Conservation (phyloP, 1,140 invertebrate genomes). For the Phymastichus coffea region DNA sequence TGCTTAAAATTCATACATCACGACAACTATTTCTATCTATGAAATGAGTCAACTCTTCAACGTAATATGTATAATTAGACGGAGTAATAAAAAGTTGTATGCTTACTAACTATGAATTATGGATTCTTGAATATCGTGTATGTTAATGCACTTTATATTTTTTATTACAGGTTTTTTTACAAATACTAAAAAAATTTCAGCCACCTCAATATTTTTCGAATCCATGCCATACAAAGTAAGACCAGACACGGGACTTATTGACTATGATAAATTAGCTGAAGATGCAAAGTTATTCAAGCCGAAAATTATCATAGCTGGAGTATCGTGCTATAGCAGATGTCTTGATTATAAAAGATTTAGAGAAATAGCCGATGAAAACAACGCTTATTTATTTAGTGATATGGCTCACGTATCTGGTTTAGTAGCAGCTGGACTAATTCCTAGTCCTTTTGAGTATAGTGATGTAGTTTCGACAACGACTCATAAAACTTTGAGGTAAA, state of each 20-base stretch:
- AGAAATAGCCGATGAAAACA: conserved; percentile 83
- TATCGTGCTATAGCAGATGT: conserved; percentile 84
- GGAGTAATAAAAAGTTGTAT: no score
- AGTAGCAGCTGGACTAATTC: conserved; percentile 82
- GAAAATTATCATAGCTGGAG: conserved; percentile 90
- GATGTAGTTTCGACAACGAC: conserved; percentile 96
- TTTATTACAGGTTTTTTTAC: conserved; percentile 76
- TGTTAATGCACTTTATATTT: no score
- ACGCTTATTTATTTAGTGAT: conserved; percentile 88
- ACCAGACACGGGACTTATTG: conserved; percentile 83
- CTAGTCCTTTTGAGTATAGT: conserved; percentile 89
- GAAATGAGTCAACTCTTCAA: no score
- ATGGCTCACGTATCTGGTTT: conserved; percentile 95
- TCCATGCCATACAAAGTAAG: conserved; percentile 97
- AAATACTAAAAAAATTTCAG: conserved; percentile 88
- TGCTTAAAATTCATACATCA: no score
- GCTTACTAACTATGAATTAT: no score
- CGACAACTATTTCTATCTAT: no score
- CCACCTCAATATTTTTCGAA: conserved; percentile 97
- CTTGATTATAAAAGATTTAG: conserved; percentile 88
- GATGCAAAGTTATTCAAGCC: conserved; percentile 88
- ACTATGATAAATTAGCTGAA: conserved; percentile 86
- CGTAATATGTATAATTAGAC: no score
- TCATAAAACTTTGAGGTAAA: conserved; percentile 81
- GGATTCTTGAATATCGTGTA: no score